Evolutionary conservation across 2,113 vertebrate genomes (phyloP).

Genomic region (Pelobates fuscus): DNA sequence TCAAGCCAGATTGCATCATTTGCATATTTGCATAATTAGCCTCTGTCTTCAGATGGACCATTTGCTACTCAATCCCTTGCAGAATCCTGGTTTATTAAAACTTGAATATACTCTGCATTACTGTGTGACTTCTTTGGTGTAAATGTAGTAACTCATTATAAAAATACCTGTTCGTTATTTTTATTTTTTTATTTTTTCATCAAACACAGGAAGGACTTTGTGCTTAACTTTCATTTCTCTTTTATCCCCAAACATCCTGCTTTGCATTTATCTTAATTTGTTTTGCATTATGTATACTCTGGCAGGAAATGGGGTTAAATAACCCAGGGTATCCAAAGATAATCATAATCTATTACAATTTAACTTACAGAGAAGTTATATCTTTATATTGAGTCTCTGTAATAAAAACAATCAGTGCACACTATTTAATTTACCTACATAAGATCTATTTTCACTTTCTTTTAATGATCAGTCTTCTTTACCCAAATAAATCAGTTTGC

Average conservation of each 20-base stretch:
- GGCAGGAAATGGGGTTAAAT: too few species aligned
- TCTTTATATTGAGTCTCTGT: neutral
- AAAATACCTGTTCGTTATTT: too few species aligned
- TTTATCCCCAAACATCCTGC: too few species aligned
- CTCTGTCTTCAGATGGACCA: constrained; percentile 31
- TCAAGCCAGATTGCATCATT: constrained; percentile 33
- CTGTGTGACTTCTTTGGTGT: neutral
- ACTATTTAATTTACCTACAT: too few species aligned
- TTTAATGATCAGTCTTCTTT: neutral
- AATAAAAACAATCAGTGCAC: neutral
- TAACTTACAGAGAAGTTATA: neutral
- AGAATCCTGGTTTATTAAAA: constrained; percentile 17
- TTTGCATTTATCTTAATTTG: too few species aligned
- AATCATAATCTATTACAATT: neutral
- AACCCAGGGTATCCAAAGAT: too few species aligned
- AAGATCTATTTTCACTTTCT: neutral
- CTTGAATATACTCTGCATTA: neutral
- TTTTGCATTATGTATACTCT: too few species aligned
- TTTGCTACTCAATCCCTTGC: constrained; percentile 19
- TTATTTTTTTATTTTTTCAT: too few species aligned
- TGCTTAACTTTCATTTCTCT: too few species aligned
- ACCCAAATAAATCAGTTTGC: neutral
- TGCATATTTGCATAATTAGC: constrained; percentile 41
- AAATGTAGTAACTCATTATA: neutral
- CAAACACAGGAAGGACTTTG: too few species aligned